Evolutionary conservation across 2,888 invertebrate species (phyloP), one percentile per base, ranked within the genome.

Genomic region (Dichetophora obliterata): DNA sequence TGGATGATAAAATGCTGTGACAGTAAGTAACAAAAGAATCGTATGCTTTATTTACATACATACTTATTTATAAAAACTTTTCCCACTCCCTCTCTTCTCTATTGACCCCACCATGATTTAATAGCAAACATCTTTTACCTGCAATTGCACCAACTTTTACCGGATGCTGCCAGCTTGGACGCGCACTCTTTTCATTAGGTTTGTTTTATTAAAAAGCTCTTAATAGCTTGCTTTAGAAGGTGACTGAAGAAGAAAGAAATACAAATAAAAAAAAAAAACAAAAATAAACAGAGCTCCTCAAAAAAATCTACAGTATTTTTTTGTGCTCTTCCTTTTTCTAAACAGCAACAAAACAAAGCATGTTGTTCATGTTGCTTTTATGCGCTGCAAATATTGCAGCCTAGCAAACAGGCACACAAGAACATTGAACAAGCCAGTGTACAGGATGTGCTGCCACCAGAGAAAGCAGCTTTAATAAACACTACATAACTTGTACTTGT

Each of bases 181-280:
- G 63, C 31, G 34, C 37, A 24, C 27, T 68, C 43, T 50, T 68
- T 27, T 68, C 68, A 68, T 50, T 68, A 16, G 50, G 68, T 68
- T 66, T 43, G 48, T 66, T 43, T 24, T 43, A 43, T 48, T 43
- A 68, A 24, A 50, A 50, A 22, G 48, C 24, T 50, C 43, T 24
- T 16, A 48, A 14, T 22, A 68, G 19, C 68, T 24, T 24, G 24
- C 37, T 37, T 37, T 48, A 43, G 48, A n/a, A 34, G 22, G 43
- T 43, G 37, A 11, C 19, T 37, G 37, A 14, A 27, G 22, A 61
- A 27, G 14, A 61, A 24, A 24, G 6, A 16, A 27, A 11, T 1
- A 16, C 14, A 61, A 16, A 27, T n/a, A n/a, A n/a, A n/a, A n/a
- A n/a, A n/a, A n/a, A n/a, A n/a, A n/a, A n/a, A 24, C 24, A 24